Percentiles rank a stretch among this genome's conserved stretches.
Conservation (phyloP, 2,888 invertebrate genomes). For the Scrobipalpa costella region DNA sequence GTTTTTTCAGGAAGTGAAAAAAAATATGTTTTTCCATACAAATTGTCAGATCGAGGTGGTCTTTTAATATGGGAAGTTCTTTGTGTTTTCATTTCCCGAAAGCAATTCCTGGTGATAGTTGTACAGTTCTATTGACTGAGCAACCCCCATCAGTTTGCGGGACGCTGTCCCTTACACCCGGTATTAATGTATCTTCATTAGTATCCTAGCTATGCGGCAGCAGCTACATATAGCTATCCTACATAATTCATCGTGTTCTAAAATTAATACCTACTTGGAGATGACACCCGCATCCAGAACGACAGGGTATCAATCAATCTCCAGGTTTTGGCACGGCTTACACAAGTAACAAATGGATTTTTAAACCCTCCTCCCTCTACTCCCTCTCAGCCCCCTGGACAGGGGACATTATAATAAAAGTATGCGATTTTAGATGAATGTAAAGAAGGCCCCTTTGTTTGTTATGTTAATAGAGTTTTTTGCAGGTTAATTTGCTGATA, state of each 20-base stretch:
- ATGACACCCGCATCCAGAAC: constrained; percentile 31
- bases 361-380: constrained; percentile 41
- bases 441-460: neutral
- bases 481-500: neutral
- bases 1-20: too few species aligned
- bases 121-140: too few species aligned
- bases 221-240: neutral
- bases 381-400: neutral
- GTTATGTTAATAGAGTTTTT: neutral
- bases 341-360: constrained; percentile 60
- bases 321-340: constrained; percentile 54
- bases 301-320: constrained; percentile 56
- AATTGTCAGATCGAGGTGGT: too few species aligned
- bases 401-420: constrained; percentile 27
- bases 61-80: too few species aligned
- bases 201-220: neutral
- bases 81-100: too few species aligned
- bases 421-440: constrained; percentile 4
- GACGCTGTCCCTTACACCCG: too few species aligned
- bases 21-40: too few species aligned
- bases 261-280: constrained; percentile 35
- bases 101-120: too few species aligned
- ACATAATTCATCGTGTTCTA: constrained; percentile 11
- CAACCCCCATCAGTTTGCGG: too few species aligned
- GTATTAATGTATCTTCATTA: constrained; percentile 5